These are phyloP conservation scores for Calliscelio sp. DNA, from an alignment of 2,888 invertebrate genomes.

Conservation along the genomic window DNA sequence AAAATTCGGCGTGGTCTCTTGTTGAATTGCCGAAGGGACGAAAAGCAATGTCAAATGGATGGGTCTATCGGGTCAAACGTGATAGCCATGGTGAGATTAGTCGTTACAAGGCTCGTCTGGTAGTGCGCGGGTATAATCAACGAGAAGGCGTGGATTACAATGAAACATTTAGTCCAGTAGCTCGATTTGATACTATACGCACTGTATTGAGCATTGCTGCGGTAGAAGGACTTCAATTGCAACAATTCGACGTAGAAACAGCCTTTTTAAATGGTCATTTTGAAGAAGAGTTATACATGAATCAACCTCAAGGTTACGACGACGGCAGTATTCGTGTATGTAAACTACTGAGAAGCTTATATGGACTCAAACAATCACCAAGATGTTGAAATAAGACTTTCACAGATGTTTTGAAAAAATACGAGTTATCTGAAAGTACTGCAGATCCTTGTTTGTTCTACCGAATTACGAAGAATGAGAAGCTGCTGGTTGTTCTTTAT, in stretches of 20 bases:
- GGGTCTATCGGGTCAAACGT: no score
- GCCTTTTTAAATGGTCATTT: slow-evolving; percentile 58
- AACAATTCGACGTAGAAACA: slow-evolving; percentile 59
- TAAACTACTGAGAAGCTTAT: slow-evolving; percentile 47
- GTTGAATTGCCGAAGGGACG: no score
- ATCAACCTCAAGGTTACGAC: slow-evolving; percentile 51
- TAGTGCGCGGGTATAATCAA: no score
- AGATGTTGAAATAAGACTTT: neutral
- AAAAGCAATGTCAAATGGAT: no score
- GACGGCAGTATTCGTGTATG: slow-evolving; percentile 50
- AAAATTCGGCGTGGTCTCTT: no score
- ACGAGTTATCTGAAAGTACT: no score
- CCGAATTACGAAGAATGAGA: slow-evolving; percentile 17
- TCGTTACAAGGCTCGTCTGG: no score
- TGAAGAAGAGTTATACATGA: slow-evolving; percentile 61
- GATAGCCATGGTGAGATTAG: no score
- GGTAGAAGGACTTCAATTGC: slow-evolving; percentile 40
- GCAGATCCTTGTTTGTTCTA: no score
- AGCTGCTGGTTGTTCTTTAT: slow-evolving; percentile 47
- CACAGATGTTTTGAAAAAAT: no score
- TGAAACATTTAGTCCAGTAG: slow-evolving; percentile 72
- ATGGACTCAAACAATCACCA: slow-evolving; percentile 58
- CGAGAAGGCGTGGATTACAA: slow-evolving; percentile 77
- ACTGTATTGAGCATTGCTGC: slow-evolving; percentile 48
- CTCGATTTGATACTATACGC: slow-evolving; percentile 38